Conservation (phyloP, 1,140 invertebrate genomes). For the Bradynema listronoti region DNA sequence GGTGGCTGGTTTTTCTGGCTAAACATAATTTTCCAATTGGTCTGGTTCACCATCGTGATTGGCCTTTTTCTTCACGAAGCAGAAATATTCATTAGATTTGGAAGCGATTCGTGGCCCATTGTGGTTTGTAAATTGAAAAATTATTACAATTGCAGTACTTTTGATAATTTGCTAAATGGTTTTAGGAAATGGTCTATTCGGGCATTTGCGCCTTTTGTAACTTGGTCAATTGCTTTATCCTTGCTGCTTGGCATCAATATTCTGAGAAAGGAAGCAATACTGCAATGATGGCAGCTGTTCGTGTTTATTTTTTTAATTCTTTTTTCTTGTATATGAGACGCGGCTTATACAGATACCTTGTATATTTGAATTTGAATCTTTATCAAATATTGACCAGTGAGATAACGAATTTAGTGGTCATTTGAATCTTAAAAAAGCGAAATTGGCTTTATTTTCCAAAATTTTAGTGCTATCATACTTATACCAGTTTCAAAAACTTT, state of each 20-base stretch:
- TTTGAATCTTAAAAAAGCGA: no score
- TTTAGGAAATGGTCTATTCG: constrained; percentile 37
- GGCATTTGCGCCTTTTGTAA: constrained; percentile 28
- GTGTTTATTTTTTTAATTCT: background rate
- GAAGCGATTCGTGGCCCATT: constrained; percentile 33
- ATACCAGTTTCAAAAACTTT: no score
- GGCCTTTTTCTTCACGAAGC: constrained; percentile 34
- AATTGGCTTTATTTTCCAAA: no score
- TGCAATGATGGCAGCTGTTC: constrained; percentile 34
- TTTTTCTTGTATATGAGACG: constrained; percentile 7
- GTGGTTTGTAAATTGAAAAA: constrained; percentile 21
- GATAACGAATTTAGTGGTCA: no score
- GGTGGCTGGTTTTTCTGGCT: constrained; percentile 45
- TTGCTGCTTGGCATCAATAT: constrained; percentile 28
- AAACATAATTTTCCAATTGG: constrained; percentile 30
- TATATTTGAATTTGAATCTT: background rate
- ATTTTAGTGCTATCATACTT: no score
- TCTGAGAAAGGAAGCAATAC: constrained; percentile 7
- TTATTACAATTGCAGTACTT: background rate
- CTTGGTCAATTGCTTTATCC: constrained; percentile 25
- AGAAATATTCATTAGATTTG: constrained; percentile 16
- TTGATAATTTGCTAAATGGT: background rate
- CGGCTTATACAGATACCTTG: no score
- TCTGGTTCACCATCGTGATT: constrained; percentile 27
- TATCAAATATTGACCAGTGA: no score